These are phyloP conservation scores for Toxostoma redivivum DNA, from an alignment of 2,113 vertebrate species.

Conservation along the genomic window DNA sequence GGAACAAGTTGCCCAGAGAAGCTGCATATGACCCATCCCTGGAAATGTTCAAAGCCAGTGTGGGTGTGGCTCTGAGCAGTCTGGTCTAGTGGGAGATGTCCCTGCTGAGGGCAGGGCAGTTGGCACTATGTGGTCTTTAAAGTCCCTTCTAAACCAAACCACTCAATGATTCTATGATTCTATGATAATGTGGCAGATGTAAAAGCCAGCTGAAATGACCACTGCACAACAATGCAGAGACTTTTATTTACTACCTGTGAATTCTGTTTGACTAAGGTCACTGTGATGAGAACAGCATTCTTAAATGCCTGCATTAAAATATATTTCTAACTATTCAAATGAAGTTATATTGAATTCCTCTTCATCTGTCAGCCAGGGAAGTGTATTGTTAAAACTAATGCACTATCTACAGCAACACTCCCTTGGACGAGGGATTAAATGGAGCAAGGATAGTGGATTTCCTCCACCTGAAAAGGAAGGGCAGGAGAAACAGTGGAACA, in stretches of 20 bases:
- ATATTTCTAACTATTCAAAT: not conserved
- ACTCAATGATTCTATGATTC: not conserved
- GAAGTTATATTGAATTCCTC: not conserved
- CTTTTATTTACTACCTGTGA: not conserved
- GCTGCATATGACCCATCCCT: not conserved
- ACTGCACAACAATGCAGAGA: not conserved
- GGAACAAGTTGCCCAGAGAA: not conserved
- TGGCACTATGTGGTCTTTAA: not conserved
- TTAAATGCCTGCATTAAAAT: not conserved
- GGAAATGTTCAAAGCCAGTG: not conserved
- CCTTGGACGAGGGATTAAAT: not conserved
- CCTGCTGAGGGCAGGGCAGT: not conserved
- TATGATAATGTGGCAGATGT: not conserved
- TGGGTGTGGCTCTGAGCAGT: not conserved
- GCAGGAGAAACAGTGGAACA: not conserved
- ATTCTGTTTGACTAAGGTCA: not conserved
- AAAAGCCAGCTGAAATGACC: not conserved
- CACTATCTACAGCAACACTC: not conserved
- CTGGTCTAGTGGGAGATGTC: not conserved
- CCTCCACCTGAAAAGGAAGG: not conserved
- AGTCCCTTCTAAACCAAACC: not conserved
- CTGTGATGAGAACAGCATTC: not conserved
- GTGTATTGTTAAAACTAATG: not conserved
- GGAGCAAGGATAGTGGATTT: rapidly evolving
- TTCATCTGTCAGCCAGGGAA: not conserved